Evolutionary conservation across 2,797 vertebrate genomes (phyloP).

Genomic region (Anguilla pacifica): DNA sequence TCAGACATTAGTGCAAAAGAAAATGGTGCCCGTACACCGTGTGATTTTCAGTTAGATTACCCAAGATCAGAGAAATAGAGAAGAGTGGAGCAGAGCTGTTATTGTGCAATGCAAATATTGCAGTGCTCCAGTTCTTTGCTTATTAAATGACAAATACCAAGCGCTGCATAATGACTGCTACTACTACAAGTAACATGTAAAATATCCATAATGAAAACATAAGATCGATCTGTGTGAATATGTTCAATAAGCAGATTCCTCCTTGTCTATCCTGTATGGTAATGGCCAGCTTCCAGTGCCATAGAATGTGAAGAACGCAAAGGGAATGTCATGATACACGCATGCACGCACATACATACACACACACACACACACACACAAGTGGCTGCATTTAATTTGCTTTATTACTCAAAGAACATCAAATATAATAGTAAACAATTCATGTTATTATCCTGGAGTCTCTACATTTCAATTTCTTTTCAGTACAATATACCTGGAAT

Average conservation of each 20-base stretch:
- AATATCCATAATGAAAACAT: neutral
- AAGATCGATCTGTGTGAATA: neutral
- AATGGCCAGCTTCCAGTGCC: neutral
- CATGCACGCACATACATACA: too few relatives aligned
- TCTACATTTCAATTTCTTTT: neutral
- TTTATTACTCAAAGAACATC: neutral
- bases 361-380: neutral
- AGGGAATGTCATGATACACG: neutral
- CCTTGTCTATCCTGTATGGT: neutral
- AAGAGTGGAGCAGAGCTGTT: neutral
- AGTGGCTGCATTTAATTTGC: neutral
- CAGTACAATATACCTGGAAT: neutral
- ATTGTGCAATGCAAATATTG: neutral
- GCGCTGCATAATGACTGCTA: neutral
- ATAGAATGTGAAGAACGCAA: neutral
- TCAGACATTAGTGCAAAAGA: slow-evolving; percentile 7
- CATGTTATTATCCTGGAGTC: neutral
- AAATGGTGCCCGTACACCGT: neutral
- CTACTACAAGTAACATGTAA: neutral
- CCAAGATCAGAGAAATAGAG: neutral
- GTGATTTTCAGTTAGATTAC: neutral
- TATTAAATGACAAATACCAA: neutral
- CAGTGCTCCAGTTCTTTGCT: neutral
- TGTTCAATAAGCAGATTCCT: neutral
- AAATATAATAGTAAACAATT: neutral